Base-by-base conservation (phyloP, 2,888 invertebrate species). In the Cerceris rybyensis region DNA sequence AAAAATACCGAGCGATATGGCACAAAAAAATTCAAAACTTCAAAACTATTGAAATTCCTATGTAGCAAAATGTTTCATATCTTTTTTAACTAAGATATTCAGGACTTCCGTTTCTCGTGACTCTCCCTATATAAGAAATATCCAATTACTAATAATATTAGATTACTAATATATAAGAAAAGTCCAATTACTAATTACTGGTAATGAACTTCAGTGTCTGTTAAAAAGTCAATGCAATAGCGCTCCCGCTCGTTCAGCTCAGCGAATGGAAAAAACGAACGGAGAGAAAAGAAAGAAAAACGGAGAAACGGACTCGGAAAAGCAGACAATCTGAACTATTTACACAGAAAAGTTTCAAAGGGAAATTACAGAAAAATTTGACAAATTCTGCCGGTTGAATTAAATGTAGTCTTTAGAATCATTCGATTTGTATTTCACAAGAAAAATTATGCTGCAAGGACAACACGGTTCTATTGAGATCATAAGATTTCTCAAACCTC, bases 311-410 rank as follows among this genome's bases (percentile, higher is more conserved):
- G 39, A n/a, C 7, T 57, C 9, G 52, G 68, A 80, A 82, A 81
- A 84, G 64, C 70, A 80, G 82, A 85, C 78, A 78, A 64, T 85
- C 86, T 64, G 59, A n/a, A 64, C 75, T 78, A 68, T 54, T 70
- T 73, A 52, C 66, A 63, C 60, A 72, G 71, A 72, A 77, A 65
- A 7, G 39, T 39, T 17, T 13, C 64, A 61, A 54, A 80, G 49
- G 42, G 41, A 60, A 39, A 57, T 43, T 58, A 55, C 61, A 63
- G 39, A 8, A 9, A 68, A 50, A 70, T 73, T 61, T 60, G 14
- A 13, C n/a, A 69, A 68, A 39, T 55, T 52, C 43, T 68, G 17
- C 39, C 60, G 42, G 41, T 57, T 57, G 41, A 68, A 63, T 80
- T 66, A n/a, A 64, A 49, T 14, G 28, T 46, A 43, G 55, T 63